A percentile compares a stretch with the other conserved stretches of the same genome.
Conservation (phyloP, 2,888 invertebrate species). For the Tridacna gigas region DNA sequence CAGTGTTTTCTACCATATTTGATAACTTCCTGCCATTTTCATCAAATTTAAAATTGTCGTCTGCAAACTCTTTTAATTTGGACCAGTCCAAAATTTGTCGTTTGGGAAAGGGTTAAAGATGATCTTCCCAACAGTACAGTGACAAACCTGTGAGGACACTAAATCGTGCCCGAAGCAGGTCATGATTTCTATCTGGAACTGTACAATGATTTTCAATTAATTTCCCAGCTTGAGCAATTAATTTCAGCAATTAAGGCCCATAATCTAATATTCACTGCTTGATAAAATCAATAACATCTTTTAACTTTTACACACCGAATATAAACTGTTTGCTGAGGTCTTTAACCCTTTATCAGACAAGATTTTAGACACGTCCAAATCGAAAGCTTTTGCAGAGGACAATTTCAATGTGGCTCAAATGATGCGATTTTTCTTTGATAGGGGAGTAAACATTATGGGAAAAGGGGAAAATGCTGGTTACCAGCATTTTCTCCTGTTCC, state of each 20-base stretch:
- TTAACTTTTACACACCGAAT: background rate
- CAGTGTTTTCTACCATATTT: background rate
- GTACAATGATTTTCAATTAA: conserved; percentile 34
- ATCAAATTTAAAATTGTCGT: background rate
- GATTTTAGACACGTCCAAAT: no score
- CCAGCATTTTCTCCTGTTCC: background rate
- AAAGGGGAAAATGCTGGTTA: background rate
- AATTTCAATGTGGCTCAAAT: no score
- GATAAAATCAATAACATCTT: conserved; percentile 28
- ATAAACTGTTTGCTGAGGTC: background rate
- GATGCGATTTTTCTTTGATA: no score
- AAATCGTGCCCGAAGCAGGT: background rate
- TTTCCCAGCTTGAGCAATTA: conserved; percentile 27
- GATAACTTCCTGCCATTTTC: background rate
- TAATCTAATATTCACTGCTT: conserved; percentile 20
- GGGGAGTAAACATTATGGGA: background rate
- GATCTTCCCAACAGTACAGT: background rate
- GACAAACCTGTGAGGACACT: background rate
- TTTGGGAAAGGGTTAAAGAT: background rate
- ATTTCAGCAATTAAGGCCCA: conserved; percentile 24
- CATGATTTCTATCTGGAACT: conserved; percentile 5
- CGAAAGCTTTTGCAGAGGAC: no score
- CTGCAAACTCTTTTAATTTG: background rate
- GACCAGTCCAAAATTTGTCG: no score
- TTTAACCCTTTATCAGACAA: no score